phyloP scores from a whole-genome alignment of 2,797 vertebrate species.

The Staurois parvus region DNA sequence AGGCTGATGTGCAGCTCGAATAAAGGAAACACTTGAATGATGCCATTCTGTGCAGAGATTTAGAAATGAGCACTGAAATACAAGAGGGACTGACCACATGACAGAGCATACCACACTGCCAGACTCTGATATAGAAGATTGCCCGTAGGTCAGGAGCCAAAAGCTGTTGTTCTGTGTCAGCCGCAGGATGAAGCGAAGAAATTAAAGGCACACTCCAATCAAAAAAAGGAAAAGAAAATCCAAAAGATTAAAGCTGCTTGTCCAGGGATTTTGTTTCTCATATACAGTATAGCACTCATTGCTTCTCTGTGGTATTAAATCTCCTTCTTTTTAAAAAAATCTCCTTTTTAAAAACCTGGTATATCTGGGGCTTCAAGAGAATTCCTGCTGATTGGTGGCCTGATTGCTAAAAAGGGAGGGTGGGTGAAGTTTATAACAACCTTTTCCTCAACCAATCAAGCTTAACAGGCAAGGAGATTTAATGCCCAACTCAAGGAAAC shows the following conservation, averaged over 20 bases:
- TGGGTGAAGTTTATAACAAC: too few relatives aligned
- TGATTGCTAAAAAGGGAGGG: too few relatives aligned
- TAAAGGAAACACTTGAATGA: constrained; percentile 34
- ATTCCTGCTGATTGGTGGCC: neutral
- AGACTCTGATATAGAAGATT: constrained; percentile 14
- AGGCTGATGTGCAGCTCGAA: constrained; percentile 31
- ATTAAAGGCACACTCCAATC: neutral
- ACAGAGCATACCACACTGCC: constrained; percentile 29
- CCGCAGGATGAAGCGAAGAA: neutral
- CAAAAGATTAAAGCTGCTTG: neutral
- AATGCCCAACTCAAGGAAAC: too few relatives aligned
- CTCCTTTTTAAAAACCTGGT: too few relatives aligned
- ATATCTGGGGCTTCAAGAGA: neutral
- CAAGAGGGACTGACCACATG: constrained; percentile 42
- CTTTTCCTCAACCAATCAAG: too few relatives aligned
- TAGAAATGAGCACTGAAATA: constrained; percentile 36
- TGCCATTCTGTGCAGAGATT: constrained; percentile 10
- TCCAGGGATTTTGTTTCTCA: neutral
- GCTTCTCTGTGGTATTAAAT: neutral
- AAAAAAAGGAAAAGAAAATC: neutral
- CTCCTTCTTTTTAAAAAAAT: too few relatives aligned
- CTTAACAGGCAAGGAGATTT: too few relatives aligned
- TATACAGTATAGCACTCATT: too few relatives aligned
- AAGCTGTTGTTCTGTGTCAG: neutral
- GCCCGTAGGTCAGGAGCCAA: constrained; percentile 27